Evolutionary conservation across 1,140 invertebrate species (phyloP).

Genomic region (Micrasema minimum): DNA sequence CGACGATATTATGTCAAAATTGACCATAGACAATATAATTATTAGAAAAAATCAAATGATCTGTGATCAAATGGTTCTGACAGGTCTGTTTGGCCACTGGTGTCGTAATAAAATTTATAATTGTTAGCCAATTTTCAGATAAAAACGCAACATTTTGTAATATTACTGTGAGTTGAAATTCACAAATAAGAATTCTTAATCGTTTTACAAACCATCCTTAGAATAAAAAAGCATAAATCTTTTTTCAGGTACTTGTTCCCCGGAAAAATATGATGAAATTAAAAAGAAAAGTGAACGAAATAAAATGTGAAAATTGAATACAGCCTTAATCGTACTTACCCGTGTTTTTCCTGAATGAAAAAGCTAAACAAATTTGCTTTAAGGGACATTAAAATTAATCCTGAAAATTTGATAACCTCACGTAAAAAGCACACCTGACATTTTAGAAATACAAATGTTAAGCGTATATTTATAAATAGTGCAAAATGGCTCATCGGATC

Average conservation of each 20-base stretch:
- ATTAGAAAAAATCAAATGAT: too few relatives aligned
- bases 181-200: too few relatives aligned
- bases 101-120: too few relatives aligned
- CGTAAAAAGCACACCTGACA: constrained; percentile 2
- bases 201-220: too few relatives aligned
- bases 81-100: too few relatives aligned
- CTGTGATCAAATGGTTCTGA: too few relatives aligned
- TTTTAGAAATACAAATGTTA: constrained; percentile 1
- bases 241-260: neutral
- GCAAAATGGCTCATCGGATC: constrained; percentile 36
- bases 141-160: too few relatives aligned
- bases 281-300: neutral
- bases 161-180: too few relatives aligned
- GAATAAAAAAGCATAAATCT: too few relatives aligned
- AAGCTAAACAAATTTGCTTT: neutral
- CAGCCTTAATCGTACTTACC: neutral
- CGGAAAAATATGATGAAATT: constrained; percentile 15
- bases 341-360: neutral
- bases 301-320: neutral
- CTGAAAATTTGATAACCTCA: constrained; percentile 15
- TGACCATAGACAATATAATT: too few relatives aligned
- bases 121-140: too few relatives aligned
- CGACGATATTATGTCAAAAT: too few relatives aligned
- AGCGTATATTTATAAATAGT: constrained; percentile 3
- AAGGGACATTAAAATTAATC: neutral